phyloP scores from a whole-genome alignment of 2,888 invertebrate species.

The Acanthosoma haemorrhoidale region DNA sequence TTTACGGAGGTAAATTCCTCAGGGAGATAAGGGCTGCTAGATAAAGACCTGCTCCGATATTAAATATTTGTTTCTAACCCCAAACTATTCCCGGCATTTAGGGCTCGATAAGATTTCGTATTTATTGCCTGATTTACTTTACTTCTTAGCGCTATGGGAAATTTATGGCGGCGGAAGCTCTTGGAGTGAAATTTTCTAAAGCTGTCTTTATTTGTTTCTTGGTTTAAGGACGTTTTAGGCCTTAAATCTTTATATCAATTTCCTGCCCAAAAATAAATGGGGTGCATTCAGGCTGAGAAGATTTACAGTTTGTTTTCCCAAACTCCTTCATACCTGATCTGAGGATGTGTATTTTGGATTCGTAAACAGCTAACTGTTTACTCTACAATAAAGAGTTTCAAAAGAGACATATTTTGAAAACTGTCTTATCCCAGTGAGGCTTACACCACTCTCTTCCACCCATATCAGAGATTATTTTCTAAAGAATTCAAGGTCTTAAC shows the following conservation, averaged over 20 bases:
- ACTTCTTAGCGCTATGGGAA: constrained; percentile 1
- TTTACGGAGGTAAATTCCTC: background rate
- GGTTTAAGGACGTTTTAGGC: background rate
- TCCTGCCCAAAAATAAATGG: background rate
- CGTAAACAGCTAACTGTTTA: background rate
- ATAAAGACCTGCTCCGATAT: constrained; percentile 8
- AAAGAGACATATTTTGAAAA: too few species aligned
- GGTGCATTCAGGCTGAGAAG: background rate
- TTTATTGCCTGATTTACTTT: constrained; percentile 11
- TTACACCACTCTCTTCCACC: too few species aligned
- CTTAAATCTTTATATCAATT: background rate
- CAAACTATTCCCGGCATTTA: background rate
- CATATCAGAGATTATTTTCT: too few species aligned
- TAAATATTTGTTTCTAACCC: constrained; percentile 12
- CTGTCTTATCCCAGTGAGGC: too few species aligned
- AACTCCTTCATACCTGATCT: background rate
- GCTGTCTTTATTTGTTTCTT: background rate
- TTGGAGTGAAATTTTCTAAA: background rate
- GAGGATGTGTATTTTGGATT: background rate
- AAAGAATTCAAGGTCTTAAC: too few species aligned
- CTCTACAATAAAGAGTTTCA: too few species aligned
- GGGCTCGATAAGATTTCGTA: constrained; percentile 2
- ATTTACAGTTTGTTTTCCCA: background rate
- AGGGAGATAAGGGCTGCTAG: constrained; percentile 4
- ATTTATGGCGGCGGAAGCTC: constrained; percentile 11